Evolutionary conservation across 2,797 vertebrate species (phyloP), one percentile per base, ranked within the genome.

Genomic region (Emys orbicularis): DNA sequence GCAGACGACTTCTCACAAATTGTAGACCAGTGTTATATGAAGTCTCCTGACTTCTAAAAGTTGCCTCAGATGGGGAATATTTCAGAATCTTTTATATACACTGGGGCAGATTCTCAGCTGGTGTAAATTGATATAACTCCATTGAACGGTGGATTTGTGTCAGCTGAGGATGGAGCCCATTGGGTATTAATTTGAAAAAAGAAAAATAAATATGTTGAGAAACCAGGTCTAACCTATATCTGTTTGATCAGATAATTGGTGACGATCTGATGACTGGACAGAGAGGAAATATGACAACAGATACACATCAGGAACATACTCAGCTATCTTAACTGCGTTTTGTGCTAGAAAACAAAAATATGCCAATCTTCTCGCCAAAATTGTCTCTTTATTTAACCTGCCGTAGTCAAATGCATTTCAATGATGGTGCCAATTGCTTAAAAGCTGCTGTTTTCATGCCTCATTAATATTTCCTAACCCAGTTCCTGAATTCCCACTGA

Each of bases 391-490:
- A 15, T 8, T 2, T 81, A 83, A 88, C 72, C 92, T 89, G 29
- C 41, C 52, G 49, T 79, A 86, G 74, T 52, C 81, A 89, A 89
- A 89, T 79, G 68, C 83, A 89, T 86, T 86, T 83, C 50, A 57
- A 57, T 44, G 83, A 21, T 84, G 72, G 11, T 65, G 25, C 83
- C 93, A 83, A 83, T 90, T 91, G 31, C 57, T 85, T 94, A 90
- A 88, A 61, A 65, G 13, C n/a, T 95, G 79, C 83, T 86, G 76
- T 89, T 94, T 86, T 88, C 83, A 81, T 72, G 7, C 7, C 87
- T 91, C 23, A 83, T 2, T 13, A 77, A 52, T 84, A 76, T 68
- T 87, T 95, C 90, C 31, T 92, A 50, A 84, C 81, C 57, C 27
- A 84, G 47, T 82, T 83, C 72, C 65, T 92, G 68, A 89, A 25